Evolutionary conservation across 1,140 invertebrate species (phyloP).

Genomic region (Chymomyza costata): DNA sequence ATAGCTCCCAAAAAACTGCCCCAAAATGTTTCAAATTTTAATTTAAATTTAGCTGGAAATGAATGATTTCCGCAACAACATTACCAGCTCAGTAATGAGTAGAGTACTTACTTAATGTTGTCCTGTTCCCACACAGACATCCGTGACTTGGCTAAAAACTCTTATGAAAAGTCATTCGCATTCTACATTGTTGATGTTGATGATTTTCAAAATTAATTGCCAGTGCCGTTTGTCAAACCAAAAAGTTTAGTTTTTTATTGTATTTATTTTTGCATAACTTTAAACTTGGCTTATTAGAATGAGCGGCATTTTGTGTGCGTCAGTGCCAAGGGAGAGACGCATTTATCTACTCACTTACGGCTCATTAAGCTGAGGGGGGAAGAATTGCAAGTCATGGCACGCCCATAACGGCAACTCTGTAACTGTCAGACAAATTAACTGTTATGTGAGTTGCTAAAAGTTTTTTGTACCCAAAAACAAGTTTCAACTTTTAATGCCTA

Average conservation of each 20-base stretch:
- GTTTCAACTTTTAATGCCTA: neutral
- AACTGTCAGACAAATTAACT: constrained; percentile 49
- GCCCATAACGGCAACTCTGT: constrained; percentile 35
- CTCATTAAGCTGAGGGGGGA: constrained; percentile 51
- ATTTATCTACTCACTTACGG: constrained; percentile 51
- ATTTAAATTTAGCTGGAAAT: constrained; percentile 56
- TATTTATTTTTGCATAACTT: constrained; percentile 66
- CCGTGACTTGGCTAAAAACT: constrained; percentile 36
- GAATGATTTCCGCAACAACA: constrained; percentile 61
- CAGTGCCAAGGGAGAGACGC: constrained; percentile 7
- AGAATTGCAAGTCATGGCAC: constrained; percentile 51
- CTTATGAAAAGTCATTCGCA: constrained; percentile 2
- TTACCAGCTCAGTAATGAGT: constrained; percentile 57
- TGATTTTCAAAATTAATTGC: constrained; percentile 56
- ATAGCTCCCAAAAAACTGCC: too few species aligned
- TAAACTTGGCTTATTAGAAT: too few species aligned
- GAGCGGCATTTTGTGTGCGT: constrained; percentile 1
- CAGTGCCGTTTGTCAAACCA: constrained; percentile 64
- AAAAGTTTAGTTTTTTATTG: too few species aligned
- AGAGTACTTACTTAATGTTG: too few species aligned
- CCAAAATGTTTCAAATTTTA: constrained; percentile 30
- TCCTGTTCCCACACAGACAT: too few species aligned
- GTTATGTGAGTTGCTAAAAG: constrained; percentile 33
- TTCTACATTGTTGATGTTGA: constrained; percentile 9
- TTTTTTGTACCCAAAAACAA: constrained; percentile 34